Evolutionary conservation across 2,888 invertebrate species (phyloP), one percentile per base, ranked within the genome.

Genomic region (Euzophera pinguis): DNA sequence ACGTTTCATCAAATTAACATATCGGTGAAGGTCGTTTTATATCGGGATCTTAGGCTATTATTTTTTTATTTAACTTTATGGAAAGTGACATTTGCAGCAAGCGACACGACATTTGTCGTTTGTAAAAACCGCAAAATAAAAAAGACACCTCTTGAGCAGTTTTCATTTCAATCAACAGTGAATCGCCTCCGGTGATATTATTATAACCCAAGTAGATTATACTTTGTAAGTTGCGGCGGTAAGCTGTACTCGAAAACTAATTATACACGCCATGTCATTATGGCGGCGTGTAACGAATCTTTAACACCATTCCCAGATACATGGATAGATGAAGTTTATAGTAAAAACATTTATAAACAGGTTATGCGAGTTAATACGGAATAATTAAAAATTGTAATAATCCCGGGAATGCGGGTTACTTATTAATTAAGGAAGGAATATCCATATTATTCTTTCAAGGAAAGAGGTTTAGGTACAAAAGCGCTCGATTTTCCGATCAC

Each of bases 271-370:
- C 14, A 13, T 45, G 43, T 45, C 43, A 45, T 45, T 45, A 45
- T 13, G 29, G 12, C 22, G 13, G 43, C 43, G 43, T 45, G n/a
- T 22, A 45, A 45, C 43, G 43, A 45, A 45, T 29, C 43, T 27
- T 29, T 45, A 45, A 45, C 43, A 45, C 29, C 14, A 29, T 45
- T 45, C 43, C 22, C 22, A 42, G 42, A 22, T 32, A 29, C 42
- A 10, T 38, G 38, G 17, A 8, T 41, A 17, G 9, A 9, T 16
- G 4, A 39, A 39, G 38, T 38, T 38, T 37, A n/a, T 12, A 37
- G 37, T 4, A 12, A 37, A 10, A 37, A 34, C 7, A 22, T 22
- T 22, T 22, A 22, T 22, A 22, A 22, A 22, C 22, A 22, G 22
- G 22, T 22, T 22, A 22, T 3, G 5, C 22, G 2, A 22, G 3